Evolutionary conservation across 92 coral and sea anemone genomes (phyloP), one percentile per base, ranked within the genome.

Genomic region (Zoanthus sociatus): DNA sequence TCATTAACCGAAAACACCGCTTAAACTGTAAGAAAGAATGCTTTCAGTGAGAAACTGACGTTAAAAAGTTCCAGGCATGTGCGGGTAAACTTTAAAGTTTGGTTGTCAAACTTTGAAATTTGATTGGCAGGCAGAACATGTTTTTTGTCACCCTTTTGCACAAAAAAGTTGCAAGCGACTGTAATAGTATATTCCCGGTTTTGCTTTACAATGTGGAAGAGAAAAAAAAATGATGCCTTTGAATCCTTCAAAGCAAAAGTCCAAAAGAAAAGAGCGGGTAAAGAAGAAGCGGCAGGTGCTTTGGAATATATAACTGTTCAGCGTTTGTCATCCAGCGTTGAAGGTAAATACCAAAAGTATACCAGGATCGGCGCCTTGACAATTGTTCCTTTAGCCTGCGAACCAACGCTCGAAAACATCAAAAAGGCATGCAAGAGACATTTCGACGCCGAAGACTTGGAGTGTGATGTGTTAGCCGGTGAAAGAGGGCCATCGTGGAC

Each of bases 401-500:
- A 88, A 81, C 71, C 72, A 44, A 79, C 69, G 9, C 47, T 87
- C 66, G 44, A 63, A 7, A 87, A 87, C 82, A 54, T 79, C 32
- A 79, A 79, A 82, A 56, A 78, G 86, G 72, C 90, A 31, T 88
- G 87, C 73, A 69, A 73, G 73, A 46, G 32, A 77, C 86, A 88
- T 88, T 88, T 88, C 61, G 71, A 88, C 7, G 46, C 76, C 44
- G 78, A 75, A 15, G 77, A 77, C 54, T 79, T 88, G 86, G 81
- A 88, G 46, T 88, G 87, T 42, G 86, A 71, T 54, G 3, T 88
- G 31, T 56, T 79, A n/a, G 87, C 90, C 15, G 90, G 90, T 0
- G 79, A 87, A 87, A 75, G 90, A 33, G 86, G 86, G 16, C 90
- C 90, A 20, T 87, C 90, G 1, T 87, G 71, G 69, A 77, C 77